Base-by-base conservation (phyloP, 2,888 invertebrate species). In the Ochropacha duplaris region DNA sequence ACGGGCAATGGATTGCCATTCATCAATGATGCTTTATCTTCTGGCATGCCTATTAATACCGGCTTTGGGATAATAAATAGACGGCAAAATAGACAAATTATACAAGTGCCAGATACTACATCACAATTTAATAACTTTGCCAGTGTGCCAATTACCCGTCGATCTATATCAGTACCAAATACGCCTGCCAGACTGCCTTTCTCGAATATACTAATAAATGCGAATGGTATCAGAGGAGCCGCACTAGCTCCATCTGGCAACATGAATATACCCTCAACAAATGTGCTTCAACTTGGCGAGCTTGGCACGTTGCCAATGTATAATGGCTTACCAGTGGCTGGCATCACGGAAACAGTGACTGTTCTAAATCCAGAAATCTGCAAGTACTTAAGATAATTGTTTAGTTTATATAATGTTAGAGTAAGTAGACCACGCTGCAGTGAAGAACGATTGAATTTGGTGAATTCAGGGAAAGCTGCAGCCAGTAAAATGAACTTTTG, bases 311-410 rank as follows among this genome's bases (percentile, higher is more conserved):
- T 81, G 54, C 80, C 83, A 55, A 63, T 77, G n/a, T 64, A 76
- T 1, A 81, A 76, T 58, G 82, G 83, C 1, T 61, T 81, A 61
- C 83, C 83, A 66, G 69, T 82, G 8, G 72, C 77, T 57, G 72
- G 77, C 22, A 67, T 81, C n/a, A 73, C 78, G 0, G 84, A 84
- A 59, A 73, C 77, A 2, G 70, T 81, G 0, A 71, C 76, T 0
- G 61, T 76, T 9, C 55, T 84, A 11, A 71, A 76, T 55, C 62
- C 66, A 6, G 52, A 52, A 31, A 1, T 4, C 5, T 52, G 11
- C 11, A 31, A 22, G 6, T 16, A 64, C 65, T 0, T 66, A 39
- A 44, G 24, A 0, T n/a, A 28, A 54, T 54, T 60, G 50, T 16
- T 44, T 6, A 22, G 24, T 28, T 44, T 16, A 26, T 8, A 26